Conservation (phyloP, 2,888 invertebrate species). For the Leptopilina drosophilae region DNA sequence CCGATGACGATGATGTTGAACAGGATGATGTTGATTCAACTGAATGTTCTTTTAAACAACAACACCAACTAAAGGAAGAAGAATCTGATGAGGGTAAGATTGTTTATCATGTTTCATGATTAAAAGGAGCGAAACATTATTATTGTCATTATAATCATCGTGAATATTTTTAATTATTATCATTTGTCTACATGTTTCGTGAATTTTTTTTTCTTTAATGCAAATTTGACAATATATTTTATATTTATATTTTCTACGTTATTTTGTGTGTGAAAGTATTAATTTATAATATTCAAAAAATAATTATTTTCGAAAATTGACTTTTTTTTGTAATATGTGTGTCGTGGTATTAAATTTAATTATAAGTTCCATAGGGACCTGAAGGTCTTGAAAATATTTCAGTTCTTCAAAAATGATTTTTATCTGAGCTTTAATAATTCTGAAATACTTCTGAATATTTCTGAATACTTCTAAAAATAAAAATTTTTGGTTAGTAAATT, state of each 20-base stretch:
- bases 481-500: too few species aligned
- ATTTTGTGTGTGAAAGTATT: background rate
- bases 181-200: background rate
- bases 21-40: slow-evolving; percentile 54
- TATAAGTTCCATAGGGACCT: slow-evolving; percentile 22
- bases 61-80: slow-evolving; percentile 24
- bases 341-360: background rate
- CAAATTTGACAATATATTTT: too few species aligned
- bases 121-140: background rate
- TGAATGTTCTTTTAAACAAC: slow-evolving; percentile 42
- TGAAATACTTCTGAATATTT: too few species aligned
- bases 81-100: slow-evolving; percentile 42
- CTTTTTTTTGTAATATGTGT: background rate
- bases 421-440: slow-evolving; percentile 18
- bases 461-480: too few species aligned
- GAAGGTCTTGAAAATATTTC: slow-evolving; percentile 26
- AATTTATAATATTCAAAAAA: too few species aligned
- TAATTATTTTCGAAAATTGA: background rate
- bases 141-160: background rate
- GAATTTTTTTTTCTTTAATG: background rate
- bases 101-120: slow-evolving; percentile 37
- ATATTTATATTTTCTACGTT: background rate
- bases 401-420: slow-evolving; percentile 38
- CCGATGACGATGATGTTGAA: slow-evolving; percentile 71
- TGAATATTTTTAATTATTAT: too few species aligned